Evolutionary conservation across 2,113 vertebrate genomes (phyloP), one percentile per base, ranked within the genome.

Genomic region (Melanotaenia duboulayi): DNA sequence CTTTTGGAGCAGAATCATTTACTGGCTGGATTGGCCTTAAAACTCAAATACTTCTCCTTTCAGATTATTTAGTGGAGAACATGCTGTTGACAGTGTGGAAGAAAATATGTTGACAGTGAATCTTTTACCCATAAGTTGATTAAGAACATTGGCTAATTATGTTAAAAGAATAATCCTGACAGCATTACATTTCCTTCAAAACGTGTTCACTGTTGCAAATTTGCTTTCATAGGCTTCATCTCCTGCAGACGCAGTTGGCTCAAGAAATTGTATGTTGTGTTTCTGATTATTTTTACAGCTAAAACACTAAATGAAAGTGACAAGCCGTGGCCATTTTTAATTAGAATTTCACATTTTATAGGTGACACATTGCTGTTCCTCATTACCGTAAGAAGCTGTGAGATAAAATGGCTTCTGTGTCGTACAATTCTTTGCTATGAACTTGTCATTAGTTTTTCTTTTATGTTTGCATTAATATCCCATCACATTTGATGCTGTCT

Each of bases 81-180:
- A 14, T 48, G 19, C 17, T 7, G 19, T 23, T 12, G 11, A 28
- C 24, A 32, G 44, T 44, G 19, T 6, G 6, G 28, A 28, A 39
- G 7, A 25, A 24, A 62, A 11, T 11, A 28, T 62, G 4, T 19
- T 62, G 23, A 48, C 24, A 32, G 25, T 44, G 19, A 46, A 44
- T 40, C 16, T 20, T 48, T 48, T 48, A 24, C 23, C n/a, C 42
- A 12, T 11, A 25, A 23, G 4, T 62, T 17, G 11, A 46, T 28
- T 10, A 67, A 63, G 16, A 61, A 35, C 39, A 63, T 46, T 62
- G 54, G 49, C 20, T 63, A 11, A 35, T 46, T 16, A 19, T 46
- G 20, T 65, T 17, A 35, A 65, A 50, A 65, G 51, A 32, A 40
- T 51, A 25, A 57, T 52, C 19, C 46, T 58, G 37, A 54, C 12